phyloP scores from a whole-genome alignment of 2,888 invertebrate species.

The Drosophila diplacantha region DNA sequence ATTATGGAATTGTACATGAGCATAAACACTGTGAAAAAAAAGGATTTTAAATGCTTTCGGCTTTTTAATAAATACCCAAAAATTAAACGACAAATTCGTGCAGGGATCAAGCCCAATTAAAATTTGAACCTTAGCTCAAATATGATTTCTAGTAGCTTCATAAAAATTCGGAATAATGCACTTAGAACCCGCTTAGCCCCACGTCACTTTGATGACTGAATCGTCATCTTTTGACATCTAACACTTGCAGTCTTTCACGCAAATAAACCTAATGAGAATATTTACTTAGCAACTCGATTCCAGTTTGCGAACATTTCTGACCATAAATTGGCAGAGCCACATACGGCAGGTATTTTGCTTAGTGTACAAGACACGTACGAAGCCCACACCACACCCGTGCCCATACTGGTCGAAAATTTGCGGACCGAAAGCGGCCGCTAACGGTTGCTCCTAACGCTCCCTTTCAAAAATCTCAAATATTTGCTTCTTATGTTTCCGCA shows the following conservation, averaged over 20 bases:
- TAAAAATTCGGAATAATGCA: background rate
- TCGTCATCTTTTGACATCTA: background rate
- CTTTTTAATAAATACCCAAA: too few relatives aligned
- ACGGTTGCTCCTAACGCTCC: slow-evolving; percentile 23
- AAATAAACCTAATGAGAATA: slow-evolving; percentile 5
- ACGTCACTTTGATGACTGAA: slow-evolving; percentile 2
- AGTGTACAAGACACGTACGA: slow-evolving; percentile 50
- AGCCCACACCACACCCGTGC: slow-evolving; percentile 47
- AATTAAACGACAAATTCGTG: background rate
- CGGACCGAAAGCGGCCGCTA: slow-evolving; percentile 20
- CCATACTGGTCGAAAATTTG: slow-evolving; percentile 40
- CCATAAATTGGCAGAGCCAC: slow-evolving; percentile 4
- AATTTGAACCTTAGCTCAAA: background rate
- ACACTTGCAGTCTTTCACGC: slow-evolving; percentile 5
- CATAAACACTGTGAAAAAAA: slow-evolving; percentile 1
- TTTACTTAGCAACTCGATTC: slow-evolving; percentile 2
- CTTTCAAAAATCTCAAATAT: slow-evolving; percentile 31
- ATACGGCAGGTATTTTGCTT: slow-evolving; percentile 11
- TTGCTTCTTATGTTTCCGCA: slow-evolving; percentile 38
- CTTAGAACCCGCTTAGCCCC: background rate
- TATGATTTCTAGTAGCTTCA: background rate
- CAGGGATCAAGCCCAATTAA: background rate
- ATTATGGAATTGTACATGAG: slow-evolving; percentile 12
- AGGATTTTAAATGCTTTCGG: background rate
- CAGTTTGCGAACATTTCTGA: slow-evolving; percentile 1